Evolutionary conservation across 2,797 vertebrate genomes (phyloP), one percentile per base, ranked within the genome.

Genomic region (Platyrinchus mystaceus): DNA sequence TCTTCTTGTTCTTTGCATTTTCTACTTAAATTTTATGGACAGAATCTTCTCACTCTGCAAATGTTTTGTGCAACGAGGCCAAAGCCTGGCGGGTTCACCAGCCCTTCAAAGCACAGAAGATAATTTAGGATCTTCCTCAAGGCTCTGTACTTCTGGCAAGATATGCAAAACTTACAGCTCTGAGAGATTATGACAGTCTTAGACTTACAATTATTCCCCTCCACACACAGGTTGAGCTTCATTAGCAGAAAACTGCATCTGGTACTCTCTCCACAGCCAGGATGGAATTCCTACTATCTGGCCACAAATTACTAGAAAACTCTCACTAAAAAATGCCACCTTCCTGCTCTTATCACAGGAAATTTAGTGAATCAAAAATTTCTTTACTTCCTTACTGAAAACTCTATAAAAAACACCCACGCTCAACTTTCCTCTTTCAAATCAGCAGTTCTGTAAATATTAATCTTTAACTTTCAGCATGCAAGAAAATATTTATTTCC

Each of bases 121-220:
- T 39, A 1, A 50, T 66, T 77, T 58, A 74, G 27, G 36, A 28
- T 50, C n/a, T 81, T 69, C 32, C 56, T 58, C 50, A 32, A 58
- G 19, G 53, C 44, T 69, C 60, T 63, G 13, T 43, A 46, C 52
- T 53, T 62, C 39, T 77, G 47, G 18, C 28, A 64, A 1, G 37
- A 79, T 36, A 39, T 4, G 11, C 55, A 43, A 71, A 56, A 39
- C 22, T 44, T 39, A 59, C 44, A 87, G 36, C 43, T 84, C 32
- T 2, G 1, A 64, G 0, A 64, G 37, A 43, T 27, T 43, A 50
- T 0, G 7, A 32, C 20, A 47, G 14, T 32, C 56, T 84, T 26
- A 21, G 28, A 36, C 19, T 50, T 36, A 37, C 6, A 37, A 9
- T 32, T 37, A 55, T n/a, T 39, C 7, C 26, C 8, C 28, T 17